Conservation (phyloP, 2,797 vertebrate genomes). For the Vireo griseus region DNA sequence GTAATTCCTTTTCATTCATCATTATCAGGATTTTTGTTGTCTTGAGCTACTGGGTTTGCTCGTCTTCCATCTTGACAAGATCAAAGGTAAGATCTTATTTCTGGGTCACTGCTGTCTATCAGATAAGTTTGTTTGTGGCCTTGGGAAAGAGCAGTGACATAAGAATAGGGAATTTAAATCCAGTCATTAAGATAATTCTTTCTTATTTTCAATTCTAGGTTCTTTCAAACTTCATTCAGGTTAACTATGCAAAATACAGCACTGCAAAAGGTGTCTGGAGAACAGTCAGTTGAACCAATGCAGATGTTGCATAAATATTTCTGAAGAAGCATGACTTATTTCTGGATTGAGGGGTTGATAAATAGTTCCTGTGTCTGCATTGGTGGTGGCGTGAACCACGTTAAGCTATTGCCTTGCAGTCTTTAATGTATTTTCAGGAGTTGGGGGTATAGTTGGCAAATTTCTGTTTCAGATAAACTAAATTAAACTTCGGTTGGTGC, state of each 20-base stretch:
- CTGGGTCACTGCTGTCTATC: slow-evolving; percentile 42
- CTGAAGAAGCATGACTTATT: neutral
- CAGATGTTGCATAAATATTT: slow-evolving; percentile 2
- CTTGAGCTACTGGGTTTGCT: slow-evolving; percentile 15
- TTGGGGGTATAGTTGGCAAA: neutral
- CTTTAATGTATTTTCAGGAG: neutral
- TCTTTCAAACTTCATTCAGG: slow-evolving; percentile 48
- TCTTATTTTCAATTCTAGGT: slow-evolving; percentile 58
- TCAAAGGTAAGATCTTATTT: slow-evolving; percentile 57
- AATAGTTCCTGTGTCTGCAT: neutral
- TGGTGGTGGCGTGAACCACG: neutral
- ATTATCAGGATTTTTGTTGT: slow-evolving; percentile 30
- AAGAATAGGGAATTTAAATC: slow-evolving; percentile 42
- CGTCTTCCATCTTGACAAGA: neutral
- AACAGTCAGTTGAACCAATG: neutral
- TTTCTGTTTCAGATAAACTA: slow-evolving; percentile 47
- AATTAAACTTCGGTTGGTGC: slow-evolving; percentile 19
- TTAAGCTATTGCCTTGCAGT: neutral
- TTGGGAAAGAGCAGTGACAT: slow-evolving; percentile 22
- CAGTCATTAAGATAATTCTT: slow-evolving; percentile 24
- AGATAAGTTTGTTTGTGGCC: slow-evolving; percentile 52
- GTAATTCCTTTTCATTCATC: slow-evolving; percentile 41
- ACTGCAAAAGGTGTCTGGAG: neutral
- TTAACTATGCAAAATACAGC: slow-evolving; percentile 3
- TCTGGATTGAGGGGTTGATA: neutral